Evolutionary conservation across 1,140 invertebrate species (phyloP).

Genomic region (Drosophila willistoni): DNA sequence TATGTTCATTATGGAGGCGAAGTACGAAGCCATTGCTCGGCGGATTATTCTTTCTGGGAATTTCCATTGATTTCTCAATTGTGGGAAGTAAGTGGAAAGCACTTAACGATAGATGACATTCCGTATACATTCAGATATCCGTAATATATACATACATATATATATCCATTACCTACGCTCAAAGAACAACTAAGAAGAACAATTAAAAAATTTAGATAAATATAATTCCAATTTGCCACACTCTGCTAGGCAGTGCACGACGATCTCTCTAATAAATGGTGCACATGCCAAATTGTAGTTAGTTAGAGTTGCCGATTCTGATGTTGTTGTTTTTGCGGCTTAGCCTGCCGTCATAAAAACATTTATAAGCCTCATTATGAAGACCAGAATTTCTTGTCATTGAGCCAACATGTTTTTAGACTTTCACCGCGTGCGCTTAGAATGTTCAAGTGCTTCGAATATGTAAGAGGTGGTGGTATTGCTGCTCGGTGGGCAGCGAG

Average conservation of each 20-base stretch:
- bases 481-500: background rate
- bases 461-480: slow-evolving; percentile 6
- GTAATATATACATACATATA: background rate
- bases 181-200: slow-evolving; percentile 48
- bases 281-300: slow-evolving; percentile 75
- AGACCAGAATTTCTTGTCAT: slow-evolving; percentile 81
- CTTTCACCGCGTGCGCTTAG: slow-evolving; percentile 71
- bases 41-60: slow-evolving; percentile 36
- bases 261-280: slow-evolving; percentile 76
- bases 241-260: slow-evolving; percentile 50
- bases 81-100: background rate
- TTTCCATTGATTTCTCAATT: background rate
- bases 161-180: too few relatives aligned
- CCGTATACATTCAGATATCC: slow-evolving; percentile 36
- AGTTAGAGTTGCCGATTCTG: slow-evolving; percentile 26
- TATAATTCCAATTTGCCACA: slow-evolving; percentile 64
- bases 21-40: background rate
- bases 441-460: slow-evolving; percentile 50
- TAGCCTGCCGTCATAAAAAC: slow-evolving; percentile 72
- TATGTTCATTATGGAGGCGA: background rate
- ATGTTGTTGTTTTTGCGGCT: slow-evolving; percentile 55
- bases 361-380: slow-evolving; percentile 81
- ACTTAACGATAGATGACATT: background rate
- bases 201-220: slow-evolving; percentile 57
- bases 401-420: slow-evolving; percentile 48